phyloP scores from a whole-genome alignment of 2,888 invertebrate genomes.

The Morpho achilles region DNA sequence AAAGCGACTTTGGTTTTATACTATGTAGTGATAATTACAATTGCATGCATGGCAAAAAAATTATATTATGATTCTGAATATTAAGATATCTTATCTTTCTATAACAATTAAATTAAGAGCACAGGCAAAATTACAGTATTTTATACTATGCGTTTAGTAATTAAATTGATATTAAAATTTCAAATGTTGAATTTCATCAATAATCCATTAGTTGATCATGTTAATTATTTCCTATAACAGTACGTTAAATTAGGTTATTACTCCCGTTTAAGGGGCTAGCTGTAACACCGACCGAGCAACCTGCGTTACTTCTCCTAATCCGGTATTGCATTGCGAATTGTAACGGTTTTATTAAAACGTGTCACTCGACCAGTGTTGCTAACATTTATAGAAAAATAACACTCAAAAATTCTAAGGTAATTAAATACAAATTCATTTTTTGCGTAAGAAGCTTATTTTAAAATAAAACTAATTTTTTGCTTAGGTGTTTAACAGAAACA shows the following conservation, averaged over 20 bases:
- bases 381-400: not conserved
- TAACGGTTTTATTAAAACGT: constrained; percentile 33
- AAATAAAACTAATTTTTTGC: too few species aligned
- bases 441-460: not conserved
- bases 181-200: not conserved
- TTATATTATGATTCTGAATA: too few species aligned
- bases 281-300: constrained; percentile 31
- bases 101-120: too few species aligned
- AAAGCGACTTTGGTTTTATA: too few species aligned
- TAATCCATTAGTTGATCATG: constrained; percentile 17
- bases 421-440: not conserved
- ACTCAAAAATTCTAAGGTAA: not conserved
- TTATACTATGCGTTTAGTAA: too few species aligned
- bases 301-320: constrained; percentile 32
- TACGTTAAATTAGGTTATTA: constrained; percentile 30
- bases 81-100: too few species aligned
- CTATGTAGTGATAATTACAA: too few species aligned
- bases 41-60: too few species aligned
- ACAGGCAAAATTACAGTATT: too few species aligned
- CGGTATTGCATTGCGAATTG: constrained; percentile 27
- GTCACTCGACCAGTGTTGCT: constrained; percentile 22
- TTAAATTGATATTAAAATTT: too few species aligned
- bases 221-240: constrained; percentile 26
- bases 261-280: constrained; percentile 30
- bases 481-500: too few species aligned